Base-by-base conservation (phyloP, 2,113 vertebrate genomes). In the Lagenorhynchus albirostris region DNA sequence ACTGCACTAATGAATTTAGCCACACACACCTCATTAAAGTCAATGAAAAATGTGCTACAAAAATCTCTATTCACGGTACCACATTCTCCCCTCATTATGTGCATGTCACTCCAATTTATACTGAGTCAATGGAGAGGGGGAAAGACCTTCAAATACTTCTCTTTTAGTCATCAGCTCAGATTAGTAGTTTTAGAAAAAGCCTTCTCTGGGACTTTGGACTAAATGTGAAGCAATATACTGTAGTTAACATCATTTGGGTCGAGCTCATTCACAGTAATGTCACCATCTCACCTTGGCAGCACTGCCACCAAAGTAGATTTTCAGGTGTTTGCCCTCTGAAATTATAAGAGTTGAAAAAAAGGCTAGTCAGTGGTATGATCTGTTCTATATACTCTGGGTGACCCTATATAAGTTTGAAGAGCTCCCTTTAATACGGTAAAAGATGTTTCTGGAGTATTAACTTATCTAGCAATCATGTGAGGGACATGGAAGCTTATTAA, bases 101-200 rank as follows among this genome's bases (percentile, higher is more conserved):
- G 63, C 36, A 94, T 95, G 83, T 79, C 82, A 96, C 87, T 96
- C 50, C 82, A 96, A 92, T 96, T 96, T 95, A 97, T 97, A 96
- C 67, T 86, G 70, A 97, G 55, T 96, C 96, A 97, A 76, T 83
- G 65, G 31, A 97, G 58, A 97, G 31, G 7, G 92, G 81, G 88
- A 89, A 97, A 84, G 67, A 95, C 60, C 70, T 97, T 97, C 96
- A 97, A 92, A 84, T 96, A 96, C 94, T 96, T 96, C 74, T 73
- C 60, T 97, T 97, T 97, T 96, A 84, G 76, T 94, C 91, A 97
- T 96, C 50, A 87, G 31, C 83, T 96, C 82, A 70, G 44, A 87
- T 96, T 96, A 87, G 55, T 89, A 96, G 50, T 79, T 95, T 91
- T 91, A 95, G 86, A 93, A 89, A 97, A 93, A 92, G 68, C 15